These are phyloP conservation scores for Tenthredo notha DNA, from an alignment of 2,888 invertebrate genomes.

Conservation along the genomic window DNA sequence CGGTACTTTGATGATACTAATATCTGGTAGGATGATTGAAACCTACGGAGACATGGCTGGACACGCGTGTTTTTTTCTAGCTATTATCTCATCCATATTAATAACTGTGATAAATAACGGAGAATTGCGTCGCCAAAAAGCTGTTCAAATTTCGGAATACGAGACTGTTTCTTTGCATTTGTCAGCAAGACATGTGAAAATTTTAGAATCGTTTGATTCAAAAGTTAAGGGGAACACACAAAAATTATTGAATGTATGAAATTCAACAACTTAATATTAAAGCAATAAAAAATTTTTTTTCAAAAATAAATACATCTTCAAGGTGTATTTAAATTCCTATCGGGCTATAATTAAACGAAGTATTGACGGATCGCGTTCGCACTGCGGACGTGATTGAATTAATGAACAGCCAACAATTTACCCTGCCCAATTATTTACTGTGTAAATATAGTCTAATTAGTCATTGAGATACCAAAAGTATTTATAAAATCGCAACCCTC, in stretches of 20 bases:
- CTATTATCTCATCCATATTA: neutral
- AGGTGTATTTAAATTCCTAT: neutral
- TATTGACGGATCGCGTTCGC: neutral
- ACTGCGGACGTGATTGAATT: neutral
- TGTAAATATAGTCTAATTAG: conserved; percentile 4
- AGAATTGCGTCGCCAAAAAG: neutral
- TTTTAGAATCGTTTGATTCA: neutral
- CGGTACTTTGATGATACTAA: neutral
- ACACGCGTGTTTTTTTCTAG: neutral
- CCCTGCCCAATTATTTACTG: neutral
- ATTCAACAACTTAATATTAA: neutral
- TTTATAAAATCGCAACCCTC: neutral
- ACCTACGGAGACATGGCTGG: conserved; percentile 16
- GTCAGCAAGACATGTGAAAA: neutral
- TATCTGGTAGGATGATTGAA: neutral
- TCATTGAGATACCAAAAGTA: conserved; percentile 42
- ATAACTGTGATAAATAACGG: neutral
- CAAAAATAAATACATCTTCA: neutral
- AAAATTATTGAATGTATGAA: neutral
- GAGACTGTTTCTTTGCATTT: neutral
- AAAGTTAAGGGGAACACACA: neutral
- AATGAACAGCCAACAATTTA: neutral
- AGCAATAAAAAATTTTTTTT: neutral
- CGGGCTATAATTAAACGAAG: neutral
- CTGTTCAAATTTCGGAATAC: neutral